A percentile compares a stretch with the other conserved stretches of the same genome.
These are phyloP conservation scores for Merodon equestris DNA, from an alignment of 2,888 invertebrate species.

Conservation along the genomic window DNA sequence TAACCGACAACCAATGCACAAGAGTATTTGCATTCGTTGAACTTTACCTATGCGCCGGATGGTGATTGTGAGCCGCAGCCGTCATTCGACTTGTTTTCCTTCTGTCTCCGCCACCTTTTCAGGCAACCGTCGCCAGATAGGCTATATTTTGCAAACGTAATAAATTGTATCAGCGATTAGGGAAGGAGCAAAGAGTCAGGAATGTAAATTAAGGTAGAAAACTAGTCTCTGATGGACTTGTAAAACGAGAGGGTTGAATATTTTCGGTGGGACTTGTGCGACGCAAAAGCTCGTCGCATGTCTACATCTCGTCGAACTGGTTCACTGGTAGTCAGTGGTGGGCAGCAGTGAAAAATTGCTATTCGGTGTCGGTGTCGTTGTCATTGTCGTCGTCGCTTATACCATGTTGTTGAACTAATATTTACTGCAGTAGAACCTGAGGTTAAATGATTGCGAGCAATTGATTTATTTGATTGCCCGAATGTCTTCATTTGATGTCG, in stretches of 20 bases:
- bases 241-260: constrained; percentile 14
- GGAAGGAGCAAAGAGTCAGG: constrained; percentile 1
- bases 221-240: constrained; percentile 22
- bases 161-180: constrained; percentile 38
- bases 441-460: constrained; percentile 7
- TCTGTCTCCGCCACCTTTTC: too few relatives aligned
- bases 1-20: background rate
- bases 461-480: constrained; percentile 33
- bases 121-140: background rate
- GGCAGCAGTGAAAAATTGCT: constrained; percentile 21
- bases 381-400: constrained; percentile 19
- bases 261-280: constrained; percentile 11
- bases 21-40: constrained; percentile 38
- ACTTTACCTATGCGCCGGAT: constrained; percentile 3
- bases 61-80: too few relatives aligned
- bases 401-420: constrained; percentile 33
- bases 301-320: constrained; percentile 13
- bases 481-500: background rate
- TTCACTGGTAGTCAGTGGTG: background rate
- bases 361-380: background rate
- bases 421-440: constrained; percentile 6
- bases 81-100: too few relatives aligned
- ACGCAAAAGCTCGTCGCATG: constrained; percentile 20
- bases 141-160: constrained; percentile 16
- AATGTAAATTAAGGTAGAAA: constrained; percentile 27